Percentiles rank a stretch among this genome's conserved stretches.
Evolutionary conservation across 2,888 invertebrate genomes (phyloP).

Genomic region (Trypoxylon attenuatum): DNA sequence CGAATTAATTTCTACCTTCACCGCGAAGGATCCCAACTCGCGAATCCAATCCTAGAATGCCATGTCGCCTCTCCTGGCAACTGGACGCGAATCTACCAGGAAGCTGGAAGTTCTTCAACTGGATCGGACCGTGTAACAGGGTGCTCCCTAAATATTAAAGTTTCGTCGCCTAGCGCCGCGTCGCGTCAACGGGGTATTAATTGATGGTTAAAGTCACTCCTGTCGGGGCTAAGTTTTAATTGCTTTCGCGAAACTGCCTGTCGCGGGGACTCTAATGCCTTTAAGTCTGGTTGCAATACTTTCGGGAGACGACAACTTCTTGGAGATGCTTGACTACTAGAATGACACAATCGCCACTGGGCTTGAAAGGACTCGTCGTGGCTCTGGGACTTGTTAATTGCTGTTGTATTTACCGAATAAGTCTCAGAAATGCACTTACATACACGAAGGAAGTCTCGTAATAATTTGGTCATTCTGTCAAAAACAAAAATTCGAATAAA

Average conservation of each 20-base stretch:
- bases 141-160: conserved; percentile 40
- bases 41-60: conserved; percentile 8
- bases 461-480: no score
- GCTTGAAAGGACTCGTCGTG: no score
- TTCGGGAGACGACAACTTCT: neutral
- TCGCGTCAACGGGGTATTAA: conserved; percentile 41
- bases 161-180: conserved; percentile 10
- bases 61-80: no score
- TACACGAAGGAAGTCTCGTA: no score
- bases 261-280: conserved; percentile 29
- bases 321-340: no score
- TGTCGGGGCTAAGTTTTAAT: conserved; percentile 39
- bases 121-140: conserved; percentile 2
- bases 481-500: no score
- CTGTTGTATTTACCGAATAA: no score
- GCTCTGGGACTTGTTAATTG: no score
- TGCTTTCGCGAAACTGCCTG: conserved; percentile 24
- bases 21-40: neutral
- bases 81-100: no score
- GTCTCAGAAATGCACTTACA: no score
- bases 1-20: conserved; percentile 51
- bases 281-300: conserved; percentile 20
- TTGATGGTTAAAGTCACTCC: conserved; percentile 34
- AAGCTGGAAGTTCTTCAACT: no score
- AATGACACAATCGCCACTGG: no score